Evolutionary conservation across 2,113 vertebrate genomes (phyloP).

Genomic region (Trematomus loennbergii): DNA sequence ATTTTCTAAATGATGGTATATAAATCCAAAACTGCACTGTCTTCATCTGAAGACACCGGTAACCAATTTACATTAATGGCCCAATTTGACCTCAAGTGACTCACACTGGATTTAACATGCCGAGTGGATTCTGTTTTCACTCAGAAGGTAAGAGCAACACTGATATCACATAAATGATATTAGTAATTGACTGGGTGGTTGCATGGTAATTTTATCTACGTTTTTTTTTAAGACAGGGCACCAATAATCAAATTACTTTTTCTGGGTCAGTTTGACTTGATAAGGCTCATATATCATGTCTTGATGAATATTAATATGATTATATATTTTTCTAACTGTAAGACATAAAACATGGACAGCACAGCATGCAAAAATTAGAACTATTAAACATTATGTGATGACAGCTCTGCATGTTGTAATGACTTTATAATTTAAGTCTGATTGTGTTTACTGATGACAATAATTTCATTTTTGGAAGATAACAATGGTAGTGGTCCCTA

Average conservation of each 20-base stretch:
- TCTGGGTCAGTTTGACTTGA: constrained; percentile 13
- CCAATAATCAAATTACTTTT: constrained; percentile 18
- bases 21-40: constrained; percentile 34
- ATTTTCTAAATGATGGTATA: constrained; percentile 48
- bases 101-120: not conserved
- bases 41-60: not conserved
- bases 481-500: not conserved
- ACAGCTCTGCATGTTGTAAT: not conserved
- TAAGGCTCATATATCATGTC: not conserved
- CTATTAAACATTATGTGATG: not conserved
- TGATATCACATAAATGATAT: not conserved
- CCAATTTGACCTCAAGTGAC: constrained; percentile 33
- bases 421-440: not conserved
- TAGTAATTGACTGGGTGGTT: not conserved
- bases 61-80: constrained; percentile 43
- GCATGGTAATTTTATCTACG: not conserved
- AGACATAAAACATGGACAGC: constrained; percentile 10
- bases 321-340: constrained; percentile 4
- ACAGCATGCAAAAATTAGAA: not conserved
- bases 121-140: constrained; percentile 4
- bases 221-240: not conserved
- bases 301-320: not conserved
- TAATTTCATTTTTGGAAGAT: not conserved
- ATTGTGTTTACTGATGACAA: not conserved
- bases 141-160: not conserved